Evolutionary conservation across 2,888 invertebrate species (phyloP).

Genomic region (Muschampia plurimacula): DNA sequence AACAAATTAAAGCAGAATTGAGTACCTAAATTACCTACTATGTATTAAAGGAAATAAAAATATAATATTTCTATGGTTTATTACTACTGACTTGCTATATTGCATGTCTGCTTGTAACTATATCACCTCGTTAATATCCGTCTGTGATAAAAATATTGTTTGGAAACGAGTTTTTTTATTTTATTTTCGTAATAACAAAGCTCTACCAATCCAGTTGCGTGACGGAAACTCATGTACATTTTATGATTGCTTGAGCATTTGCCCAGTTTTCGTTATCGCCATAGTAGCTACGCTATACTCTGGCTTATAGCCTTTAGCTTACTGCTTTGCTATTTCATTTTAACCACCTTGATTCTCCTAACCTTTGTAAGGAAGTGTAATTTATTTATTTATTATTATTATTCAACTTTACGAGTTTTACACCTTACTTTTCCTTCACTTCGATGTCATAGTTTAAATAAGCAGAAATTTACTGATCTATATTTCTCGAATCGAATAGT

Average conservation of each 20-base stretch:
- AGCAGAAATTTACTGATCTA: too few relatives aligned
- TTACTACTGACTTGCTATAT: not conserved
- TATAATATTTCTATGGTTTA: not conserved
- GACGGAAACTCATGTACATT: conserved; percentile 56
- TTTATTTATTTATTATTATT: too few relatives aligned
- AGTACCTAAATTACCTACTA: too few relatives aligned
- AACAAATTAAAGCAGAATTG: too few relatives aligned
- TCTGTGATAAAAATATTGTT: conserved; percentile 38
- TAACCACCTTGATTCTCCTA: not conserved
- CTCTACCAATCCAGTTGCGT: conserved; percentile 53
- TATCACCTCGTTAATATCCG: conserved; percentile 10
- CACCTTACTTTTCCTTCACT: too few relatives aligned
- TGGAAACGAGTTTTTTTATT: conserved; percentile 45
- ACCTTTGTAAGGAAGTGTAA: not conserved
- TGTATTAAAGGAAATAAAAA: too few relatives aligned
- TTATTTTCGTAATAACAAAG: conserved; percentile 49
- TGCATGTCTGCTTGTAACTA: conserved; percentile 3
- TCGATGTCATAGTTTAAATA: too few relatives aligned
- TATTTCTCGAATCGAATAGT: too few relatives aligned
- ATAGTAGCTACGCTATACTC: conserved; percentile 13
- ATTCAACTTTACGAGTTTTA: too few relatives aligned
- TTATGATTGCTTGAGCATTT: conserved; percentile 54
- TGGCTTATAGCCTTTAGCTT: conserved; percentile 33
- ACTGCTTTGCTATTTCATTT: conserved; percentile 24
- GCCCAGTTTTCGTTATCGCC: conserved; percentile 50